Evolutionary conservation across 2,113 vertebrate genomes (phyloP).

Genomic region (Eubucco bourcierii): DNA sequence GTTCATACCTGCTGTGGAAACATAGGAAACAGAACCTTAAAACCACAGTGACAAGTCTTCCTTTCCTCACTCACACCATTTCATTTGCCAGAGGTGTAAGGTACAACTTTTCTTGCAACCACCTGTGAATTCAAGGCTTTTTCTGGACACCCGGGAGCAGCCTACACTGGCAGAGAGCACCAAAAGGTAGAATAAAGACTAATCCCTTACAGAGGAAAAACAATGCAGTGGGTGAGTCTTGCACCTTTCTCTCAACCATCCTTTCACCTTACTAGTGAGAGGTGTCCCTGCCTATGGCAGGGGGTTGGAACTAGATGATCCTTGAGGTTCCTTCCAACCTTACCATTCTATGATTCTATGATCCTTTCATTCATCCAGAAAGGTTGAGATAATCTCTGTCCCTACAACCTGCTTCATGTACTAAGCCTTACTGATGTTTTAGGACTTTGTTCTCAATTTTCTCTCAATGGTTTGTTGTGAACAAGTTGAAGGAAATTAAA

Average conservation of each 20-base stretch:
- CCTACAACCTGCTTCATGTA: neutral
- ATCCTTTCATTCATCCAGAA: neutral
- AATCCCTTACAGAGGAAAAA: neutral
- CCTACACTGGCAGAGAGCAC: neutral
- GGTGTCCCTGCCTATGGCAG: too few species aligned
- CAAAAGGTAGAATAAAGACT: neutral
- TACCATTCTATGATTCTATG: too few species aligned
- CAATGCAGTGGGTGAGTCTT: neutral
- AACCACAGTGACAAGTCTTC: neutral
- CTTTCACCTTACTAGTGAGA: too few species aligned
- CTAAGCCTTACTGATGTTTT: neutral
- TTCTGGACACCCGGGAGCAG: neutral
- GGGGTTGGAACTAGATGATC: too few species aligned
- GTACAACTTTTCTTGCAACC: neutral
- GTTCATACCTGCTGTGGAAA: neutral
- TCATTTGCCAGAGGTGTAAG: neutral
- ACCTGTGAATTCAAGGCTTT: neutral
- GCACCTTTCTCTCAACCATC: neutral
- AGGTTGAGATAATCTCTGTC: neutral
- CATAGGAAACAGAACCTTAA: neutral
- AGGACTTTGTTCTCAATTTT: neutral
- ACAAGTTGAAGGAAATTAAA: neutral
- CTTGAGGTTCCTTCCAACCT: too few species aligned
- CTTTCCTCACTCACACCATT: neutral
- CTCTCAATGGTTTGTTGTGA: neutral